These are phyloP conservation scores for Norana najaformis DNA, from an alignment of 2,888 invertebrate genomes.

Conservation along the genomic window DNA sequence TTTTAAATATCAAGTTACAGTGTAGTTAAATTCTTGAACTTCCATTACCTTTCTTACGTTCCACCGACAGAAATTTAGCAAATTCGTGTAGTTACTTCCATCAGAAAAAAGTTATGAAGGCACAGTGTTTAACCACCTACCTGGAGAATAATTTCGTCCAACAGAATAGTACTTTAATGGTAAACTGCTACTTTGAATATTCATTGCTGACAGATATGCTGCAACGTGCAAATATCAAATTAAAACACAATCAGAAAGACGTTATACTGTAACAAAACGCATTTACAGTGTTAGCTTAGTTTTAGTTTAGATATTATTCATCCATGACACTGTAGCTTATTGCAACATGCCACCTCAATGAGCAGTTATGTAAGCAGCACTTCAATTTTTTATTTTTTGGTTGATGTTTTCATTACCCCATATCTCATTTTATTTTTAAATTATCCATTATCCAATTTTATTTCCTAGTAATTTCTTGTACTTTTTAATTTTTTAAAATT, in stretches of 20 bases:
- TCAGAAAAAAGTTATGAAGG: too few relatives aligned
- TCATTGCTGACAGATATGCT: slow-evolving; percentile 28
- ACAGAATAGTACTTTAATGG: slow-evolving; percentile 28
- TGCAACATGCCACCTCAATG: not conserved
- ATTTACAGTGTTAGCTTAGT: not conserved
- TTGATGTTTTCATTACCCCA: not conserved
- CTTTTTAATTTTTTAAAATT: not conserved
- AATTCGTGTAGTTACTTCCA: too few relatives aligned
- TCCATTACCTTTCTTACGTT: not conserved
- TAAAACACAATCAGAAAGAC: not conserved
- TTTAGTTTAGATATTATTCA: not conserved
- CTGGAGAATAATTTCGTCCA: slow-evolving; percentile 28
- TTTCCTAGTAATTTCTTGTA: not conserved
- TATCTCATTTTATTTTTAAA: not conserved
- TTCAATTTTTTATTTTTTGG: too few relatives aligned
- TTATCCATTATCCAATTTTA: not conserved
- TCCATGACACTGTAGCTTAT: not conserved
- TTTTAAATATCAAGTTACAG: not conserved
- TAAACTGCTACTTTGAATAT: not conserved
- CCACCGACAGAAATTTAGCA: not conserved
- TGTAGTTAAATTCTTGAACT: not conserved
- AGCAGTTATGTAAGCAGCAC: not conserved
- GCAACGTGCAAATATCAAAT: not conserved
- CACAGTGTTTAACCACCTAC: slow-evolving; percentile 8
- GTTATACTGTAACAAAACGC: not conserved